Base-by-base conservation (phyloP, 2,888 invertebrate genomes). In the Drosophila engyochracea region DNA sequence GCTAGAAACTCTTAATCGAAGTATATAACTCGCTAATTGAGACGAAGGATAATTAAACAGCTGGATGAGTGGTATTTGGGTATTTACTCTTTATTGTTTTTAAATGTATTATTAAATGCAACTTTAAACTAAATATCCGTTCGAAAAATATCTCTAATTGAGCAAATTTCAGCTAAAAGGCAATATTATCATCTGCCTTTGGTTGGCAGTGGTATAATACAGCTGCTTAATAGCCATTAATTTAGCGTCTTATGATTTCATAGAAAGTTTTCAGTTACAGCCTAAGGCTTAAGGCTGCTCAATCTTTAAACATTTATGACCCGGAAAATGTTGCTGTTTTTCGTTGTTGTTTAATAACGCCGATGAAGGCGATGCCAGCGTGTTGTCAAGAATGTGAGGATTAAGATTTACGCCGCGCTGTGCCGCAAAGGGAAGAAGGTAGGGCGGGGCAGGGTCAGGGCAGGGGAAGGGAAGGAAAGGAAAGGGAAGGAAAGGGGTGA, bases 391-490 rank as follows among this genome's bases (percentile, higher is more conserved):
- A 87, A 81, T 83, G 82, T 83, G 81, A 71, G 85, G 83, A 89
- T 88, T 87, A 81, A 85, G 90, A 90, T 90, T 90, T 84, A 88
- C 83, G 82, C 68, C 76, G 76, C 72, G 68, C 62, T 60, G 55
- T 62, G 83, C 74, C 73, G 70, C 63, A 58, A 60, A 39, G 70
- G 52, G 69, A 74, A 82, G 65, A 28, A n/a, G 28, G 4, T 10
- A 12, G 19, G 37, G 55, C 49, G 33, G 16, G 64, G 57, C 57
- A 54, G 35, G 19, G 64, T 54, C 57, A 55, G 31, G 59, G 30
- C 65, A 61, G 58, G 31, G 66, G 35, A 51, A 37, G 66, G 64
- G 31, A 30, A 55, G 60, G 44, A 58, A 69, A n/a, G 37, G 55
- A 51, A 51, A 37, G 66, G 64, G 37, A 30, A 55, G 60, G 44